A percentile compares a stretch with the other conserved stretches of the same genome.
phyloP scores from a whole-genome alignment of 2,113 vertebrate species.

The Chionodraco myersi region DNA sequence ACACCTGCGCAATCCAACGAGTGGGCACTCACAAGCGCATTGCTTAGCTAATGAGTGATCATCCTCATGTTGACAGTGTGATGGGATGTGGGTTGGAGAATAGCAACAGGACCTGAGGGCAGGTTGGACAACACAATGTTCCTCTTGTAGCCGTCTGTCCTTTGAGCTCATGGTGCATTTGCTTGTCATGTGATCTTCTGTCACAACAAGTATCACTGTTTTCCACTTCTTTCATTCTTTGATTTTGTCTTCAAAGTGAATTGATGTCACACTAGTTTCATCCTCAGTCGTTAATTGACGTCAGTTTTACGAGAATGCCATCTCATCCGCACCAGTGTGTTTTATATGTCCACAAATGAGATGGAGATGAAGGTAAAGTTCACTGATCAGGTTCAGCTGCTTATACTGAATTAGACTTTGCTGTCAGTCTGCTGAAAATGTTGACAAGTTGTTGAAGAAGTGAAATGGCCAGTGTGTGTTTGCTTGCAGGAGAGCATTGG shows the following conservation, averaged over 20 bases:
- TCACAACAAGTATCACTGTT: constrained; percentile 40
- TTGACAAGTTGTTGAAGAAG: constrained; percentile 45
- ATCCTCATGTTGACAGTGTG: constrained; percentile 68
- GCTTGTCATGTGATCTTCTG: constrained; percentile 61
- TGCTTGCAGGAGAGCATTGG: constrained; percentile 22
- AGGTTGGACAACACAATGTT: constrained; percentile 58
- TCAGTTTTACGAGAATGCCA: too few relatives aligned
- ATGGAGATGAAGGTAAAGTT: not conserved
- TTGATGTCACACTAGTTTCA: not conserved
- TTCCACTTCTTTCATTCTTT: constrained; percentile 1
- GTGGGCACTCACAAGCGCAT: constrained; percentile 7
- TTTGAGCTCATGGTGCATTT: constrained; percentile 29
- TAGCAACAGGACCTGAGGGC: constrained; percentile 64
- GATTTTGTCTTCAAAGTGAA: not conserved
- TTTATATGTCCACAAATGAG: not conserved
- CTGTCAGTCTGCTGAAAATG: constrained; percentile 12
- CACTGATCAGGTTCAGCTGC: too few relatives aligned
- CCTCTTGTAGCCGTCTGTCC: constrained; percentile 49
- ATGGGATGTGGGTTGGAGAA: constrained; percentile 60
- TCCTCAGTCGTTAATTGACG: not conserved
- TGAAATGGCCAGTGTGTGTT: constrained; percentile 44
- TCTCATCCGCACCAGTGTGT: not conserved
- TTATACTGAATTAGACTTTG: not conserved
- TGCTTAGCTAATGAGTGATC: constrained; percentile 59
- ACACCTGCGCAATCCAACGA: not conserved